Conservation (phyloP, 2,888 invertebrate genomes). For the Ommatoiulus sabulosus region DNA sequence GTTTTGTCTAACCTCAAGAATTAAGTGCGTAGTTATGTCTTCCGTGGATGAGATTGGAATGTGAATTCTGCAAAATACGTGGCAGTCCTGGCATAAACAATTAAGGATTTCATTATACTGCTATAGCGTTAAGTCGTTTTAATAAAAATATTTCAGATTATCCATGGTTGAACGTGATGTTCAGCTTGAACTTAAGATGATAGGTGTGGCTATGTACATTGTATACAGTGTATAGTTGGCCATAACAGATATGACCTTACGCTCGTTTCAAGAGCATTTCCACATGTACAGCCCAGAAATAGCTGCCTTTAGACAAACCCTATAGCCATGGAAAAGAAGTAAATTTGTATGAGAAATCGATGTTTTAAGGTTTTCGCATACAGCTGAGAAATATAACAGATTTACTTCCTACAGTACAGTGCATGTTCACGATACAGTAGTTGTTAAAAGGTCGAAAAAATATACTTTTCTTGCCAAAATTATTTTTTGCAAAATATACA, state of each 20-base stretch:
- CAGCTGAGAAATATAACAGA: no score
- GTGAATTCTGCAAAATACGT: not conserved
- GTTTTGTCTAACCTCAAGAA: not conserved
- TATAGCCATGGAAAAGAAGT: no score
- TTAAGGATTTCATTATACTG: not conserved
- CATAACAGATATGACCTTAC: not conserved
- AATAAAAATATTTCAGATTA: not conserved
- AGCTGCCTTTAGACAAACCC: not conserved
- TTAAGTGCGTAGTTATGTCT: not conserved
- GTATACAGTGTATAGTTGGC: not conserved
- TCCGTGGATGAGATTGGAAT: constrained; percentile 5
- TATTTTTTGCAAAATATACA: no score
- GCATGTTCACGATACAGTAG: no score
- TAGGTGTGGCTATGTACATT: not conserved
- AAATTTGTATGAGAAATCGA: no score
- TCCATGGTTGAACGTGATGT: no score
- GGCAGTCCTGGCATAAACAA: not conserved
- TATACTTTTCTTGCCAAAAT: no score
- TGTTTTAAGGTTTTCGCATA: no score
- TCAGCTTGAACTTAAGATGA: not conserved
- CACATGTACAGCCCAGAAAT: not conserved
- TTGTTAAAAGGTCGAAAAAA: no score
- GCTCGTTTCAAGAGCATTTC: not conserved
- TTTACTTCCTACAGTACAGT: no score
- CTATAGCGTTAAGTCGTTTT: no score